These are phyloP conservation scores for Cyanistes caeruleus DNA, from an alignment of 2,113 vertebrate species.

Conservation along the genomic window DNA sequence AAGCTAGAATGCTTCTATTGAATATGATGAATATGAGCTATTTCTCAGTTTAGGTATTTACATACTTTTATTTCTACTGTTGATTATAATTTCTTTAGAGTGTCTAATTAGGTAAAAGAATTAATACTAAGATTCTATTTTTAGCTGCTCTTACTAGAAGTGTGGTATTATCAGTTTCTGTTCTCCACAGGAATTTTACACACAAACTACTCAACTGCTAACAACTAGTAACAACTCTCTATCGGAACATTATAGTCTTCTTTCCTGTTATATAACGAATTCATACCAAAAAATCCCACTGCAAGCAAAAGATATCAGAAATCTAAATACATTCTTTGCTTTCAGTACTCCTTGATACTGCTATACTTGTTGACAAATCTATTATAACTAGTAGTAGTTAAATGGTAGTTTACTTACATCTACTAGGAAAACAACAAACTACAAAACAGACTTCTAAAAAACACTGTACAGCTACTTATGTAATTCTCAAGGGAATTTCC, in stretches of 20 bases:
- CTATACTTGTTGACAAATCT: background rate
- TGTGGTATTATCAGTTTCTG: background rate
- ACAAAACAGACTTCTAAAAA: background rate
- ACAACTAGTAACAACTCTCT: background rate
- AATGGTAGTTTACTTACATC: background rate
- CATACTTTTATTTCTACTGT: conserved; percentile 52
- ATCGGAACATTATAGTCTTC: background rate
- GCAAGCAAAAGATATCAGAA: background rate
- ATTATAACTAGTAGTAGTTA: background rate
- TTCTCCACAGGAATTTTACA: background rate
- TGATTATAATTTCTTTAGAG: conserved; percentile 26
- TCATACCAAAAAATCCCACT: background rate
- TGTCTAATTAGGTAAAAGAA: conserved; percentile 15
- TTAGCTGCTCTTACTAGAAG: background rate
- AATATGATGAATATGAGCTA: background rate
- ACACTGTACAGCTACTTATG: background rate
- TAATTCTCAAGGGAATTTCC: background rate
- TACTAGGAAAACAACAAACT: background rate
- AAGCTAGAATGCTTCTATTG: background rate
- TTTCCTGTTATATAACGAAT: background rate
- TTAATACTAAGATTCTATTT: background rate
- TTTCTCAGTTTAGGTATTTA: conserved; percentile 45
- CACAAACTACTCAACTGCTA: background rate
- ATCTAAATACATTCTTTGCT: background rate
- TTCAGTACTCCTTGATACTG: background rate